phyloP scores from a whole-genome alignment of 2,113 vertebrate genomes.

The Rhinoptilus africanus region DNA sequence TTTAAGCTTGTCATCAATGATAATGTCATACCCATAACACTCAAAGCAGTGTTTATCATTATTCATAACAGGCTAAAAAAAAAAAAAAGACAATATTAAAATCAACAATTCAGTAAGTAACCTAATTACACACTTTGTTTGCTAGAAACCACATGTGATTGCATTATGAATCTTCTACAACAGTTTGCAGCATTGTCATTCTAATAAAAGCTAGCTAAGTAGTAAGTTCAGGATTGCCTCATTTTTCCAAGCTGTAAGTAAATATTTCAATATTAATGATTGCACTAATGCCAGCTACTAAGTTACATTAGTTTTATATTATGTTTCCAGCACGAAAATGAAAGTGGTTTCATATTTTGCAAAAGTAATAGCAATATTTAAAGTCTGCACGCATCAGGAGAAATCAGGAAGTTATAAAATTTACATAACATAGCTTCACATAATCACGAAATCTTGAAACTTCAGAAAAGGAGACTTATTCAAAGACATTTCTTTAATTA shows the following conservation, averaged over 20 bases:
- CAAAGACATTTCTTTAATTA: not conserved
- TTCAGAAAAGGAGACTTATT: not conserved
- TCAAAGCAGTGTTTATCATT: conserved; percentile 99
- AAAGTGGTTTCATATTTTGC: not conserved
- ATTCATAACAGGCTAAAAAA: conserved; percentile 91
- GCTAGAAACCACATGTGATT: not conserved
- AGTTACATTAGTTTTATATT: not conserved
- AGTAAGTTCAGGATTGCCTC: not conserved
- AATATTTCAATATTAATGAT: not conserved
- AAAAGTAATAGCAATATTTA: not conserved
- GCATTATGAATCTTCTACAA: not conserved
- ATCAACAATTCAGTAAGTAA: not conserved
- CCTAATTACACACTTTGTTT: not conserved
- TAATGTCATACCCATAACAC: conserved; percentile 98
- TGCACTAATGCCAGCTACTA: not conserved
- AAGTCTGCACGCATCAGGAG: not conserved
- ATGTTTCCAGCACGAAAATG: not conserved
- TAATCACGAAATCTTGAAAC: not conserved
- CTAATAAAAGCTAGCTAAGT: not conserved
- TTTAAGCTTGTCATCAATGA: conserved; percentile 95
- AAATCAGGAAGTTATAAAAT: not conserved
- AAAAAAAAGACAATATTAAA: not conserved
- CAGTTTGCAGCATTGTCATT: not conserved
- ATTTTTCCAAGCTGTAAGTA: not conserved
- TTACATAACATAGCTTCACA: not conserved